A percentile compares a stretch with the other conserved stretches of the same genome.
Evolutionary conservation across 1,140 invertebrate species (phyloP).

Genomic region (Formica exsecta): DNA sequence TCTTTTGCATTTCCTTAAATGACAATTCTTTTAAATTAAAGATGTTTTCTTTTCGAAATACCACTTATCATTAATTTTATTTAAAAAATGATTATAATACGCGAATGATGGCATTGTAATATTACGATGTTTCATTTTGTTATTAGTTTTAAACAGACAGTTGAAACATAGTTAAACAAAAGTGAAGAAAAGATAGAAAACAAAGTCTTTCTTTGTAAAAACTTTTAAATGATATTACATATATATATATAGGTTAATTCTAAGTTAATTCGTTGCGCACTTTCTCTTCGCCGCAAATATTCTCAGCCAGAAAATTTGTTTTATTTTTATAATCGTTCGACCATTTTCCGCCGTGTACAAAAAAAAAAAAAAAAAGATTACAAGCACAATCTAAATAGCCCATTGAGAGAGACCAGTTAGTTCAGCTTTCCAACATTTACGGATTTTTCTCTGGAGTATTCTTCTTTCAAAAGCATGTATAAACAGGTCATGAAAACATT

Average conservation of each 20-base stretch:
- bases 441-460: slow-evolving; percentile 51
- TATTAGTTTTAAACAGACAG: slow-evolving; percentile 17
- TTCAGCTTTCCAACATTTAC: slow-evolving; percentile 51
- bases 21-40: neutral
- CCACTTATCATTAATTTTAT: neutral
- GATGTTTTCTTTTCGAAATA: neutral
- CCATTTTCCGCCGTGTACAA: slow-evolving; percentile 18
- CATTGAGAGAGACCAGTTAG: slow-evolving; percentile 56
- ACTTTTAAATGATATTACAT: slow-evolving; percentile 33
- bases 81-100: neutral
- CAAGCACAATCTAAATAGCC: slow-evolving; percentile 43
- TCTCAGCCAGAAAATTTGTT: slow-evolving; percentile 33
- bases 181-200: slow-evolving; percentile 29
- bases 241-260: slow-evolving; percentile 5
- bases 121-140: neutral
- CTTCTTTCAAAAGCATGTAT: slow-evolving; percentile 53
- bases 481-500: slow-evolving; percentile 53
- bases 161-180: slow-evolving; percentile 32
- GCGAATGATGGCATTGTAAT: neutral
- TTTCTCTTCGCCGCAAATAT: slow-evolving; percentile 30
- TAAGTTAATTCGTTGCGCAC: slow-evolving; percentile 35
- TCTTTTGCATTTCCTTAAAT: neutral
- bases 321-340: slow-evolving; percentile 48
- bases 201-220: slow-evolving; percentile 11
- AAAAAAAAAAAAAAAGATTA: neutral